Evolutionary conservation across 2,888 invertebrate genomes (phyloP), one percentile per base, ranked within the genome.

Genomic region (Andrena marginata): DNA sequence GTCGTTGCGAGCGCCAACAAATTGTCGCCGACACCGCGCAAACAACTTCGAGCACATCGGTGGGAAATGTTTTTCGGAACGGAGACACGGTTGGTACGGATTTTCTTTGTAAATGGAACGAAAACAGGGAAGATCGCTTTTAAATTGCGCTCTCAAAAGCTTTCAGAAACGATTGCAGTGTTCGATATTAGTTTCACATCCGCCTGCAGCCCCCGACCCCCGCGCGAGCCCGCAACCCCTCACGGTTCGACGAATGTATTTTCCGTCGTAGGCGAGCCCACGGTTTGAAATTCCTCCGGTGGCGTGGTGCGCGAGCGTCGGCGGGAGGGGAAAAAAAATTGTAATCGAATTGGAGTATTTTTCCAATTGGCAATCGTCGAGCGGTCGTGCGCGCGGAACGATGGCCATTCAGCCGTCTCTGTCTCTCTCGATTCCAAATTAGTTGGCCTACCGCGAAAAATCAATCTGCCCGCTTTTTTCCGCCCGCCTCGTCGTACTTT

Each of bases 391-490:
- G 79, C 80, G 67, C 71, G 59, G 88, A 86, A 86, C 87, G 87
- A 85, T 84, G 87, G 63, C 64, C 84, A 84, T 84, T 73, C 87
- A 64, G 71, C 78, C 82, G 65, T 35, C 70, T 64, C 51, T 72
- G 64, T 59, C 83, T 70, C 72, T 35, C 72, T 82, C 86, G 75
- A 83, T 82, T 81, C 82, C 86, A 87, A 90, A 90, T 90, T 92
- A 92, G 89, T 89, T 86, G 91, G 87, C 88, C 89, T 85, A 92
- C 93, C 93, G 87, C 93, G 92, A 93, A 93, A 93, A 93, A 93
- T 92, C 93, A 93, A 93, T 93, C 90, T 90, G 85, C 86, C 82
- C 90, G 86, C 84, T 86, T 91, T 84, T 90, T 92, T 87, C 85
- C 80, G 73, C 60, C 81, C 82, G 80, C 81, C 65, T 77, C 73